Conservation (phyloP, 2,113 vertebrate genomes). For the Stigmatopora nigra region DNA sequence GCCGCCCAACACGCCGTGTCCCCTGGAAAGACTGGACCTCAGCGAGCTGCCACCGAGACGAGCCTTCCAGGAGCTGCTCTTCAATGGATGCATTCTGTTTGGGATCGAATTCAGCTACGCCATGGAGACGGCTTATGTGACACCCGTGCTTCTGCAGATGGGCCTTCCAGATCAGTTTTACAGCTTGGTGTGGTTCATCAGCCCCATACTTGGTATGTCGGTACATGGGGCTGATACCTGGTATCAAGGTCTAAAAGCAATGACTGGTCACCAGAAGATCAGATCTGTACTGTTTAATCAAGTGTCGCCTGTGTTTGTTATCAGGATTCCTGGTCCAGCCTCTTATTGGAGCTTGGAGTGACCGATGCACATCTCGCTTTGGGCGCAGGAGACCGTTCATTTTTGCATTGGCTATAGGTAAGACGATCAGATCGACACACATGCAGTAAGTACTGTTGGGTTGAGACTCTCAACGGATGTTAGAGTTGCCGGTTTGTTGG, state of each 20-base stretch:
- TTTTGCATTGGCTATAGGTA: slow-evolving; percentile 90
- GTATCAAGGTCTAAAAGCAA: background rate
- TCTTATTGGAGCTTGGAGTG: slow-evolving; percentile 92
- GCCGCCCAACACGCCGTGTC: slow-evolving; percentile 90
- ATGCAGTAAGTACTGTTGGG: background rate
- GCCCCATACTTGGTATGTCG: slow-evolving; percentile 87
- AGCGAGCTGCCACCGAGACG: slow-evolving; percentile 83
- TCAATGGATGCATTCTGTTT: slow-evolving; percentile 91
- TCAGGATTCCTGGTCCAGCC: slow-evolving; percentile 94
- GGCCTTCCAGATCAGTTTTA: slow-evolving; percentile 92
- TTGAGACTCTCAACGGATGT: background rate
- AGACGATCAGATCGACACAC: slow-evolving; percentile 3
- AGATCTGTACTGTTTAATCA: background rate
- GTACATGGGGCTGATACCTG: background rate
- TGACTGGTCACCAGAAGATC: background rate
- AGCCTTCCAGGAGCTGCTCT: slow-evolving; percentile 84
- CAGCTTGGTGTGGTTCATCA: slow-evolving; percentile 97
- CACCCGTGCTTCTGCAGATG: slow-evolving; percentile 93
- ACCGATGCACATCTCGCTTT: slow-evolving; percentile 88
- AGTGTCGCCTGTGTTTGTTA: slow-evolving; percentile 30
- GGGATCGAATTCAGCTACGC: slow-evolving; percentile 98
- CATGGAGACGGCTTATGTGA: slow-evolving; percentile 97
- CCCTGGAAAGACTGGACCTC: slow-evolving; percentile 80
- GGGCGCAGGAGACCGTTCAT: slow-evolving; percentile 94
- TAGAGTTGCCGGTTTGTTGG: background rate